These are phyloP conservation scores for Drosophila ustulata DNA, from an alignment of 2,888 invertebrate genomes.

Conservation along the genomic window DNA sequence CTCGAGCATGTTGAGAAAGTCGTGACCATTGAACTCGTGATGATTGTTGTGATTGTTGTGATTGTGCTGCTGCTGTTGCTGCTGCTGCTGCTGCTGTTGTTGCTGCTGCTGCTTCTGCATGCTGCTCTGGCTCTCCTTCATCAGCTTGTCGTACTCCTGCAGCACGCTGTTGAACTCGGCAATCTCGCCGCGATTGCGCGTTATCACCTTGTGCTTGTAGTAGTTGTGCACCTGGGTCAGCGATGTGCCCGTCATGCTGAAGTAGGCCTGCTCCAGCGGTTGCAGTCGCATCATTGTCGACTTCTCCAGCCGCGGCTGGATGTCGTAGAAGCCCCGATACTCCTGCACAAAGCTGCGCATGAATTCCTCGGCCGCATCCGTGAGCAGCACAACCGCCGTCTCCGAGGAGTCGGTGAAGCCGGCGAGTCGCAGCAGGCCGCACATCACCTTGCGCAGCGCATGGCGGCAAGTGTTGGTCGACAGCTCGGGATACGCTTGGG, in stretches of 20 bases:
- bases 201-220: conserved; percentile 83
- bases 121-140: conserved; percentile 84
- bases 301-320: conserved; percentile 52
- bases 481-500: conserved; percentile 73
- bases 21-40: conserved; percentile 81
- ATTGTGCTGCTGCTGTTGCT: conserved; percentile 64
- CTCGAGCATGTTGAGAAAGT: conserved; percentile 83
- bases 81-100: conserved; percentile 58
- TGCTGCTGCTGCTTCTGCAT: conserved; percentile 80
- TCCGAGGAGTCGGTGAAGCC: conserved; percentile 84
- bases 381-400: conserved; percentile 78
- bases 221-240: conserved; percentile 83
- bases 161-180: conserved; percentile 82
- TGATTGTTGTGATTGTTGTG: conserved; percentile 19
- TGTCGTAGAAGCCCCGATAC: conserved; percentile 63
- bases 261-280: conserved; percentile 82
- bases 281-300: conserved; percentile 64
- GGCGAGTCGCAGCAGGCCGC: conserved; percentile 83
- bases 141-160: conserved; percentile 84
- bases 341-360: conserved; percentile 76
- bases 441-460: conserved; percentile 82
- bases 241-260: conserved; percentile 79
- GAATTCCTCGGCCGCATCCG: conserved; percentile 83
- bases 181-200: conserved; percentile 82
- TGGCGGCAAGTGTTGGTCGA: conserved; percentile 73